Conservation (phyloP, 1,140 invertebrate genomes). For the Lucilia cuprina region DNA sequence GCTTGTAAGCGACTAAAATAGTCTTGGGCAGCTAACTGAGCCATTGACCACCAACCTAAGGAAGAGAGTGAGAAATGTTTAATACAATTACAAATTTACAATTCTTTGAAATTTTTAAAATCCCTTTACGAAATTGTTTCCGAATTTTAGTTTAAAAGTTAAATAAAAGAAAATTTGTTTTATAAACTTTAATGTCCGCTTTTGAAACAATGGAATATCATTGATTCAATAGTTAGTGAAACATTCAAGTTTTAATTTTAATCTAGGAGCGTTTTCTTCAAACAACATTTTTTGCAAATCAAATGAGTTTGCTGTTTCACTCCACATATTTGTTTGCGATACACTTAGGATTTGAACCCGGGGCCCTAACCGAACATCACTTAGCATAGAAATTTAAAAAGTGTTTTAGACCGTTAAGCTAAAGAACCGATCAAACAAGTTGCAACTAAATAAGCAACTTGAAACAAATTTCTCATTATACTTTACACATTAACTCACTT, state of each 20-base stretch:
- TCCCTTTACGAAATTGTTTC: no score
- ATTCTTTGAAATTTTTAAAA: no score
- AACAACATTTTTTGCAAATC: slow-evolving; percentile 38
- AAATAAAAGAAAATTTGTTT: no score
- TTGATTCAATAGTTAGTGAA: no score
- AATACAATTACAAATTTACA: neutral
- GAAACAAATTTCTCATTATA: neutral
- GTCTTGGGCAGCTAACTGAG: slow-evolving; percentile 83
- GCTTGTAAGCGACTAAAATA: slow-evolving; percentile 82
- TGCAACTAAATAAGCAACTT: neutral
- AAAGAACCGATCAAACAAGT: neutral
- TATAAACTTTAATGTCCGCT: no score
- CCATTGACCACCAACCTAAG: slow-evolving; percentile 87
- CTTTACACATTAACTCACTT: slow-evolving; percentile 65
- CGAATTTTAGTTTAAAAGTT: no score
- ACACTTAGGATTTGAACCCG: neutral
- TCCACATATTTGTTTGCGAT: slow-evolving; percentile 37
- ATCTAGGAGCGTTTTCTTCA: slow-evolving; percentile 54
- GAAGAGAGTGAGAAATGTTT: neutral
- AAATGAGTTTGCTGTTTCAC: slow-evolving; percentile 51
- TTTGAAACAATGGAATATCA: no score
- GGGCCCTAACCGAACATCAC: no score
- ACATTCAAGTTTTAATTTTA: slow-evolving; percentile 25
- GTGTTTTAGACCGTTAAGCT: no score
- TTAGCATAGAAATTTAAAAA: no score